These are phyloP conservation scores for Drosophila mulleri DNA, from an alignment of 2,888 invertebrate species.

Conservation along the genomic window DNA sequence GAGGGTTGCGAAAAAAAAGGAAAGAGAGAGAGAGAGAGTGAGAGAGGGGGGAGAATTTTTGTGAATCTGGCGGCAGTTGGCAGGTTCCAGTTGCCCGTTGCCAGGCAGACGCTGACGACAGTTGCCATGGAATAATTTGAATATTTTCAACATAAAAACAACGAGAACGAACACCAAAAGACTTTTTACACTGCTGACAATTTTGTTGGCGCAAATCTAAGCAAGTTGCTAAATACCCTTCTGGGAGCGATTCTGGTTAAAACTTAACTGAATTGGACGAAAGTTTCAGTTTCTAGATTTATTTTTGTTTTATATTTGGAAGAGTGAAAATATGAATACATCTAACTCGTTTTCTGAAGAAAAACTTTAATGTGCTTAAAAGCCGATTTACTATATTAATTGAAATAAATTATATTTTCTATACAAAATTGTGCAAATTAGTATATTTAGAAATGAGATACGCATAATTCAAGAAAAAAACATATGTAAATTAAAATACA, in stretches of 20 bases:
- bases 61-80: slow-evolving; percentile 4
- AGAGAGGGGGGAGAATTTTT: no score
- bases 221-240: slow-evolving; percentile 42
- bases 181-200: slow-evolving; percentile 36
- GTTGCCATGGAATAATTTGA: slow-evolving; percentile 67
- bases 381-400: no score
- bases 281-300: neutral
- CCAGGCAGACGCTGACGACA: slow-evolving; percentile 48
- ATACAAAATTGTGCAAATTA: no score
- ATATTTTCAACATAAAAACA: slow-evolving; percentile 79
- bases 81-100: slow-evolving; percentile 30
- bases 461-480: no score
- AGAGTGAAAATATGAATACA: no score
- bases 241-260: neutral
- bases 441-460: no score
- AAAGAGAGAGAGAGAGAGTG: no score
- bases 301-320: neutral
- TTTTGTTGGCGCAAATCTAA: slow-evolving; percentile 19
- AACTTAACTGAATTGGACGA: neutral
- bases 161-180: slow-evolving; percentile 21
- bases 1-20: neutral
- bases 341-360: neutral
- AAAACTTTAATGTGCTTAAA: no score
- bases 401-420: no score
- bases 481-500: no score